Evolutionary conservation across 2,888 invertebrate species (phyloP), one percentile per base, ranked within the genome.

Genomic region (Eupithecia subfuscata): DNA sequence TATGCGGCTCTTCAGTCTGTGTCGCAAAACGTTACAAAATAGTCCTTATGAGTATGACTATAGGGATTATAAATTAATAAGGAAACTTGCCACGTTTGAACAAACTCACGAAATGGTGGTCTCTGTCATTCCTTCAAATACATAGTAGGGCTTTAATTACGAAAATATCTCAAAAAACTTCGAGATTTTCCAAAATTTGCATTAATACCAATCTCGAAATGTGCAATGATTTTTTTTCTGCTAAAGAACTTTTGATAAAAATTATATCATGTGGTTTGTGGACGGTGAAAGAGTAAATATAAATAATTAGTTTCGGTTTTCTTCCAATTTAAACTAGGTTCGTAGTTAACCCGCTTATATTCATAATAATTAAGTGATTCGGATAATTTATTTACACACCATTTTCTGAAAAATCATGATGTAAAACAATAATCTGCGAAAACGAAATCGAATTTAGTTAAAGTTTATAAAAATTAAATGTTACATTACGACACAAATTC

Each of bases 31-130:
- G 40, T 34, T 37, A n/a, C n/a, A 68, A 43, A 86, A 75, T 82
- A 69, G 78, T 77, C 84, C 84, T 84, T 89, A 85, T 69, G 12
- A 0, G 30, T 25, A 25, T n/a, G n/a, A 22, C 0, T 2, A 75
- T 86, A 90, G 80, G 85, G 86, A 85, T 87, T 85, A 92, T 92
- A 92, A 92, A 87, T 82, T 73, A 37, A 69, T 68, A 70, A 78
- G 77, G 76, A 75, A 76, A 30, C 74, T 12, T 56, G 56, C 12
- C 0, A 14, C 6, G 60, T 56, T 71, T 11, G 52, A 22, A 92
- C 92, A 92, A 92, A 87, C 82, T 73, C 25, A 71, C 71, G 67
- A 78, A 80, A 79, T 75, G 76, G n/a, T 74, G 60, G 74, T 68
- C 69, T 72, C 69, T 72, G 60, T 67, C 87, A 86, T 18, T 64